phyloP scores from a whole-genome alignment of 2,113 vertebrate genomes.

The Siniperca knerii region DNA sequence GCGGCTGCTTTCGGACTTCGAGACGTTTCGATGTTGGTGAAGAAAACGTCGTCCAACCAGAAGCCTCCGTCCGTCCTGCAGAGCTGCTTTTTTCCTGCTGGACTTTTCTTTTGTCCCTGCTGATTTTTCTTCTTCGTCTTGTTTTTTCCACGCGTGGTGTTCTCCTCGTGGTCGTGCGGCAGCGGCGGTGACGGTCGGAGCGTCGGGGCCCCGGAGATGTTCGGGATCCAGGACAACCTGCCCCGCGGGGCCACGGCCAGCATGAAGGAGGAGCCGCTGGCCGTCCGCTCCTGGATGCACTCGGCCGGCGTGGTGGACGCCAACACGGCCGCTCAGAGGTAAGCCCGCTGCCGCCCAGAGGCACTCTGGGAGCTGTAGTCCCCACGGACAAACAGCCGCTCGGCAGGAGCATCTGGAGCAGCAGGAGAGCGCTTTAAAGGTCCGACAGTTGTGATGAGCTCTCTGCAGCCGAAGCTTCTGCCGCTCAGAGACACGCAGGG shows the following conservation, averaged over 20 bases:
- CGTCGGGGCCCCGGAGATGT: conserved; percentile 59
- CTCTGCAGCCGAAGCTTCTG: too few relatives aligned
- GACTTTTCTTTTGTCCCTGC: background rate
- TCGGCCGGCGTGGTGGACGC: conserved; percentile 73
- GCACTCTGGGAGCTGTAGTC: conserved; percentile 69
- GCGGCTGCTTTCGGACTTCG: background rate
- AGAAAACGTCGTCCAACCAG: background rate
- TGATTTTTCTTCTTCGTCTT: background rate
- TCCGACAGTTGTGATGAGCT: background rate
- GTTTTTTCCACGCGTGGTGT: background rate
- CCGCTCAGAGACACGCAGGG: too few relatives aligned
- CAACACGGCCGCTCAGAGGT: conserved; percentile 79
- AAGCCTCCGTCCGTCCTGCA: background rate
- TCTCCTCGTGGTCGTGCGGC: background rate
- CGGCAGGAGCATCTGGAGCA: background rate
- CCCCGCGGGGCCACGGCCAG: conserved; percentile 68
- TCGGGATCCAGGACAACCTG: conserved; percentile 72
- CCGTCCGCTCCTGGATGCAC: conserved; percentile 78
- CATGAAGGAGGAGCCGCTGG: conserved; percentile 79
- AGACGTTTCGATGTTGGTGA: background rate
- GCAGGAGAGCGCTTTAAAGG: background rate
- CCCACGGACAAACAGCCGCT: conserved; percentile 21
- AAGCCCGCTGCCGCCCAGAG: conserved; percentile 39
- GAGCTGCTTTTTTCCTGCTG: background rate
- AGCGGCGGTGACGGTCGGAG: background rate